Evolutionary conservation across 64 coral and sea anemone species (phyloP), one percentile per base, ranked within the genome.

Genomic region (Anthopleura sola): DNA sequence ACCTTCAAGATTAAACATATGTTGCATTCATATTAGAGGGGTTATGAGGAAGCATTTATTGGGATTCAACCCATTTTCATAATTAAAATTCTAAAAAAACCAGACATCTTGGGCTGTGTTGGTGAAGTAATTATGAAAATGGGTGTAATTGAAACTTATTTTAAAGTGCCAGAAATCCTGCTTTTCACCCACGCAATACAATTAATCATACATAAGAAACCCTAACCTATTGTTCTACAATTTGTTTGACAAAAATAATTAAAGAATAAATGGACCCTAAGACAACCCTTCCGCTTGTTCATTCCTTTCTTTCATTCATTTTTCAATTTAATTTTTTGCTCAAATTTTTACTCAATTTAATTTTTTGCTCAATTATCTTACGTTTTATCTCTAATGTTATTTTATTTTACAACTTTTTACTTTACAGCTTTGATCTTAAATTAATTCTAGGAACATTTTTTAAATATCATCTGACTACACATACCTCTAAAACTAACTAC

Each of bases 1-100:
- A 83, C 82, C 82, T 83, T 32, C 24, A 83, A 79, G 2, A 44
- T 46, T 0, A 38, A 79, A 79, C 44, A 79, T 78, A 71, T 29
- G 4, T 10, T 71, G 16, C 9, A 71, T 24, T n/a, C 33, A 71
- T 14, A 29, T 44, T 44, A 44, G 40, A 6, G 9, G 40, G 40
- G 9, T 44, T 44, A 44, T n/a, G 40, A 1, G 40, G 40, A 44
- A 8, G 9, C 40, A 44, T 44, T 44, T 44, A 44, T 6, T 44
- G 40, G 40, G 40, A n/a, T n/a, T n/a, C n/a, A n/a, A n/a, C n/a
- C n/a, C n/a, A n/a, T n/a, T n/a, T n/a, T n/a, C n/a, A n/a, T n/a
- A n/a, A n/a, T n/a, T n/a, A n/a, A n/a, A n/a, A n/a, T n/a, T n/a
- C n/a, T n/a, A n/a, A n/a, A n/a, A n/a, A n/a, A n/a, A n/a, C n/a